These are phyloP conservation scores for Parazoanthus swiftii DNA, from an alignment of 92 coral and sea anemone species.

Conservation along the genomic window DNA sequence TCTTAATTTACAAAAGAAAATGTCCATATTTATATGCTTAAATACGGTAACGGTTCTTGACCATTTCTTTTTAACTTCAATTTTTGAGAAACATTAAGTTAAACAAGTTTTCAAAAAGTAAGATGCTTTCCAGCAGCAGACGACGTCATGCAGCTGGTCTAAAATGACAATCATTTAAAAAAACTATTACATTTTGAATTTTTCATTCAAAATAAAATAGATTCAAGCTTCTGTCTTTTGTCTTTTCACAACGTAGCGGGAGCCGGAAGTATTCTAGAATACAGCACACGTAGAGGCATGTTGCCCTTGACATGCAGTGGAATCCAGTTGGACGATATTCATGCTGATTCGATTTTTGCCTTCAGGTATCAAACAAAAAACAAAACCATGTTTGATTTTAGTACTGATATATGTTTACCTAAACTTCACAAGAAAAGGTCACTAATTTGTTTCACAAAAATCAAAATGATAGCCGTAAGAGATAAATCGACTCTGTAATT, in stretches of 20 bases:
- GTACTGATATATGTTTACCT: background rate
- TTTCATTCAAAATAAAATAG: background rate
- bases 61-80: too few relatives aligned
- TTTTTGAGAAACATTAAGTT: too few relatives aligned
- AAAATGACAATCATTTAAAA: background rate
- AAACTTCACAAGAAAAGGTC: background rate
- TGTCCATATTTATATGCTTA: too few relatives aligned
- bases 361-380: background rate
- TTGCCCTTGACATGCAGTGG: background rate
- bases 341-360: background rate
- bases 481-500: background rate
- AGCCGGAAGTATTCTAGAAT: background rate
- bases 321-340: background rate
- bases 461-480: background rate
- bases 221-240: background rate
- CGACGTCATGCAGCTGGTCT: too few relatives aligned
- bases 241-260: constrained; percentile 1
- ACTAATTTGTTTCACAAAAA: background rate
- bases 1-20: too few relatives aligned
- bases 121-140: background rate
- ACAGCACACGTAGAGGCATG: background rate
- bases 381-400: background rate
- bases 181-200: background rate
- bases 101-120: too few relatives aligned
- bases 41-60: too few relatives aligned